Conservation (phyloP, 2,797 vertebrate species). For the Ctenopoma kingsleyae region DNA sequence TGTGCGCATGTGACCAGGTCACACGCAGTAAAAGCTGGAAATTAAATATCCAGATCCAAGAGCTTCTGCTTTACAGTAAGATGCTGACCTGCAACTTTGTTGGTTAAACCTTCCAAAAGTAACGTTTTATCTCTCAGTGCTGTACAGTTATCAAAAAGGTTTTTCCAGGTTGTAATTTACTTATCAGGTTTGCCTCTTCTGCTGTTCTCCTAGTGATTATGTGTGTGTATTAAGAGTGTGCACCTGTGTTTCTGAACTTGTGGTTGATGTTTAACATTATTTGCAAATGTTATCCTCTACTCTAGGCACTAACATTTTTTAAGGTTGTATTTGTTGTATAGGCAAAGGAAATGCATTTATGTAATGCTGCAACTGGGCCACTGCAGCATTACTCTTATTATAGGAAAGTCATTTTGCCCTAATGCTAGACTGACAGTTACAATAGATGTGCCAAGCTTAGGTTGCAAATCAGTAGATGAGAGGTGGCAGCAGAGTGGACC, state of each 20-base stretch:
- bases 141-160: slow-evolving; percentile 28
- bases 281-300: neutral
- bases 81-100: slow-evolving; percentile 73
- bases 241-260: slow-evolving; percentile 12
- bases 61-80: slow-evolving; percentile 40
- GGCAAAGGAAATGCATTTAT: slow-evolving; percentile 26
- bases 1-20: slow-evolving; percentile 40
- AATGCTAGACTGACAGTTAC: slow-evolving; percentile 75
- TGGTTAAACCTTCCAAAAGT: slow-evolving; percentile 59
- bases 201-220: slow-evolving; percentile 22
- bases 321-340: slow-evolving; percentile 29
- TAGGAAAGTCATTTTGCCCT: slow-evolving; percentile 73
- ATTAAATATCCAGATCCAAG: slow-evolving; percentile 59
- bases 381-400: slow-evolving; percentile 67
- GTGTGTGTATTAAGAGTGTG: slow-evolving; percentile 5
- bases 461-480: slow-evolving; percentile 79
- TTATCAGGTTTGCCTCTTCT: slow-evolving; percentile 22
- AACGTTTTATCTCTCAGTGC: slow-evolving; percentile 45
- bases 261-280: slow-evolving; percentile 9
- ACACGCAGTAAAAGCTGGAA: slow-evolving; percentile 56
- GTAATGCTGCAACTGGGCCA: slow-evolving; percentile 37
- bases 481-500: slow-evolving; percentile 64
- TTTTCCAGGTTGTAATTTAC: slow-evolving; percentile 24
- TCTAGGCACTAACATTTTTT: slow-evolving; percentile 9
- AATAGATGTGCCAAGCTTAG: slow-evolving; percentile 70